Evolutionary conservation across 1,140 invertebrate species (phyloP).

Genomic region (Cepaea nemoralis): DNA sequence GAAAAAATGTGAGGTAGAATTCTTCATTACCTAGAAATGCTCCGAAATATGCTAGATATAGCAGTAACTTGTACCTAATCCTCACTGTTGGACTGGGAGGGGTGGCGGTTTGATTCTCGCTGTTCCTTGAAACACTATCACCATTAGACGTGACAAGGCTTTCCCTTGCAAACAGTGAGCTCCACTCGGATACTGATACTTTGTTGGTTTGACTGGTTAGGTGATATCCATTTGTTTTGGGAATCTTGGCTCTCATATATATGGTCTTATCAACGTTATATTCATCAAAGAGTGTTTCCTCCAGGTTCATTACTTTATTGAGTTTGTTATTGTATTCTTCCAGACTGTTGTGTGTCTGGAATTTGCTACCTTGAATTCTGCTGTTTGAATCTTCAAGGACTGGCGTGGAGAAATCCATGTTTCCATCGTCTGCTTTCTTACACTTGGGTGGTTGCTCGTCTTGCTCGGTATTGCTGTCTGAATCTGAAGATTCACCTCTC

Average conservation of each 20-base stretch:
- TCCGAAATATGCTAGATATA: slow-evolving; percentile 86
- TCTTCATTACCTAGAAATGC: slow-evolving; percentile 89
- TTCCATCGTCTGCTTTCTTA: neutral
- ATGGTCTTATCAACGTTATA: neutral
- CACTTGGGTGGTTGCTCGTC: neutral
- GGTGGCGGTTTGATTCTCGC: neutral
- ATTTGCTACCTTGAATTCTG: neutral
- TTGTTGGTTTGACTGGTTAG: neutral
- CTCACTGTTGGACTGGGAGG: neutral
- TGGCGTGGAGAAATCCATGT: neutral
- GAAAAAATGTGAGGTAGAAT: slow-evolving; percentile 81
- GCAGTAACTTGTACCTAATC: slow-evolving; percentile 86
- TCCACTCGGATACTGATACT: too few species aligned
- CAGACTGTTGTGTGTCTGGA: slow-evolving; percentile 14
- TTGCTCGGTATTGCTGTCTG: neutral
- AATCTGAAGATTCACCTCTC: slow-evolving; percentile 8
- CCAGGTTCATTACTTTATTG: neutral
- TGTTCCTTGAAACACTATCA: neutral
- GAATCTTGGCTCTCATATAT: neutral
- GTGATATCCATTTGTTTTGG: neutral
- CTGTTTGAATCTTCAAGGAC: neutral
- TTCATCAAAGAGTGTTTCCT: neutral
- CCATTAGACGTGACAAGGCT: neutral
- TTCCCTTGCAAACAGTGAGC: neutral
- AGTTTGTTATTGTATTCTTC: slow-evolving; percentile 13